phyloP scores from a whole-genome alignment of 2,888 invertebrate genomes.

The Pristionchus japonicus region DNA sequence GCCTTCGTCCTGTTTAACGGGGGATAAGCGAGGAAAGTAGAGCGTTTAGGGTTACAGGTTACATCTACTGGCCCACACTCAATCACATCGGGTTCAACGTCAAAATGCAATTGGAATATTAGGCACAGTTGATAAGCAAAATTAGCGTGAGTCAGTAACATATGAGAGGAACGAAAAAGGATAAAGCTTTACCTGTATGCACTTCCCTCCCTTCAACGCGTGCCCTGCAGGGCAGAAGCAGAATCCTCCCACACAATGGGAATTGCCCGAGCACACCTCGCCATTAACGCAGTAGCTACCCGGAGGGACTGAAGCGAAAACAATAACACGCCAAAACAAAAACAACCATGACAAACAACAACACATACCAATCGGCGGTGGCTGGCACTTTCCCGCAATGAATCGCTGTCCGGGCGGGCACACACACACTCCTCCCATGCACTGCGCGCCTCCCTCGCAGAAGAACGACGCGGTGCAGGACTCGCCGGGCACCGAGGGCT shows the following conservation, averaged over 20 bases:
- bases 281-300: slow-evolving; percentile 63
- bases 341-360: too few species aligned
- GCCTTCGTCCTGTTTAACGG: neutral
- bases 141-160: too few species aligned
- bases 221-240: slow-evolving; percentile 64
- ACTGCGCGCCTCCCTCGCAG: slow-evolving; percentile 59
- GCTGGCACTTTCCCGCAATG: slow-evolving; percentile 54
- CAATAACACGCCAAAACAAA: too few species aligned
- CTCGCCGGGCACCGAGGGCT: slow-evolving; percentile 22
- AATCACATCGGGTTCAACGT: too few species aligned
- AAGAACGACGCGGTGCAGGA: slow-evolving; percentile 32
- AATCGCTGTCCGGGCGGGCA: slow-evolving; percentile 60
- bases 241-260: slow-evolving; percentile 65
- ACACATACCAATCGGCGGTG: slow-evolving; percentile 39
- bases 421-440: slow-evolving; percentile 57
- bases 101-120: too few species aligned
- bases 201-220: slow-evolving; percentile 57
- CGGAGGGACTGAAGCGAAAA: slow-evolving; percentile 60
- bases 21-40: too few species aligned
- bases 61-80: too few species aligned
- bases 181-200: neutral
- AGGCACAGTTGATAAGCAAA: too few species aligned
- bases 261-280: slow-evolving; percentile 67
- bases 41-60: too few species aligned
- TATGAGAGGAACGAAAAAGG: neutral